phyloP scores from a whole-genome alignment of 2,888 invertebrate species.

The Apotomis turbidana region DNA sequence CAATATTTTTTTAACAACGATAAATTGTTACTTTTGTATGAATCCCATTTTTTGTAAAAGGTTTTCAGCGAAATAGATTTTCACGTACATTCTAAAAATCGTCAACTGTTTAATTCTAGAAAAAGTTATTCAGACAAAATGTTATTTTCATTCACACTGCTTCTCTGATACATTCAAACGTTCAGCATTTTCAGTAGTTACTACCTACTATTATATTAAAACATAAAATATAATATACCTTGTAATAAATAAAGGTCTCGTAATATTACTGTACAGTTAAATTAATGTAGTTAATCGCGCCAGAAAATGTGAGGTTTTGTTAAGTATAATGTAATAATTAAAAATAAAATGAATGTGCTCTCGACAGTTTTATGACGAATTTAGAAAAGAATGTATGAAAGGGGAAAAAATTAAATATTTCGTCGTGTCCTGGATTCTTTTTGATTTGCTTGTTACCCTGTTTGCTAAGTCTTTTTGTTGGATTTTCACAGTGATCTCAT shows the following conservation, averaged over 20 bases:
- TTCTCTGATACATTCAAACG: constrained; percentile 55
- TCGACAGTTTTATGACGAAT: constrained; percentile 83
- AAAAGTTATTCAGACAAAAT: constrained; percentile 34
- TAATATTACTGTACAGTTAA: constrained; percentile 83
- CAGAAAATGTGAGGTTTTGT: constrained; percentile 80
- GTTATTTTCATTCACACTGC: constrained; percentile 26
- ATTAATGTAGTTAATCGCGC: constrained; percentile 82
- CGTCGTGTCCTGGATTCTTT: constrained; percentile 80
- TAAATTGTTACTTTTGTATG: too few relatives aligned
- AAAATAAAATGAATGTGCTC: constrained; percentile 79
- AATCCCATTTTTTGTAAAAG: too few relatives aligned
- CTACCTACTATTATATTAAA: constrained; percentile 58
- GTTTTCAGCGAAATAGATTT: too few relatives aligned
- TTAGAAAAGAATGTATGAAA: constrained; percentile 83
- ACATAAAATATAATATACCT: constrained; percentile 62
- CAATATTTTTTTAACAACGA: neutral
- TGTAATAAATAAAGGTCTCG: constrained; percentile 81
- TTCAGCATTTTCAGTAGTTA: constrained; percentile 69
- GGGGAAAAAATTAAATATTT: constrained; percentile 82
- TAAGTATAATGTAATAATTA: constrained; percentile 80
- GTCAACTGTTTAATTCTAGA: neutral
- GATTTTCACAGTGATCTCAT: neutral
- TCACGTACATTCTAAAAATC: too few relatives aligned
- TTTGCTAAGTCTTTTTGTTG: constrained; percentile 44
- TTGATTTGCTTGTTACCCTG: constrained; percentile 60